These are phyloP conservation scores for Lasioglossum pauxillum DNA, from an alignment of 2,888 invertebrate species.

Conservation along the genomic window DNA sequence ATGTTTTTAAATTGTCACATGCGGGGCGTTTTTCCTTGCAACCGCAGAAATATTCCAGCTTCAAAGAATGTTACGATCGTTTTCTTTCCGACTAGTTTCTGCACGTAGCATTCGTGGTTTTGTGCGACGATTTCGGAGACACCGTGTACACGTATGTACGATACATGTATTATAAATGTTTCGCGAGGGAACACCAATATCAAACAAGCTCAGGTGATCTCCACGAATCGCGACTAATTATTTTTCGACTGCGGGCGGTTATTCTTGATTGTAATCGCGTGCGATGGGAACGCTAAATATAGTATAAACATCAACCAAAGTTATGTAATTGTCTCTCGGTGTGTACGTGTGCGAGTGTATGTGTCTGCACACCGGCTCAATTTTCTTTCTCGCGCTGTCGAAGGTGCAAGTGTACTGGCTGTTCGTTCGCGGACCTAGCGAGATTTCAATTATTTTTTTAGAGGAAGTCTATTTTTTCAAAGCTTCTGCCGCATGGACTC, in stretches of 20 bases:
- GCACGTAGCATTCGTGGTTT: not conserved
- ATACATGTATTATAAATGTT: not conserved
- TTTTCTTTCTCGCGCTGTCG: not conserved
- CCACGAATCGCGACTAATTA: not conserved
- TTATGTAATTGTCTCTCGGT: conserved; percentile 11
- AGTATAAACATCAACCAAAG: conserved; percentile 19
- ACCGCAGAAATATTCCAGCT: not conserved
- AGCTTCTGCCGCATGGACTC: not conserved
- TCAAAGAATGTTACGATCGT: not conserved
- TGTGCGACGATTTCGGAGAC: not conserved
- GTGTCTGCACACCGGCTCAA: not conserved
- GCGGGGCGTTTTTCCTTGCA: no score
- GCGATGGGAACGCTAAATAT: conserved; percentile 3
- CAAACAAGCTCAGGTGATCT: not conserved
- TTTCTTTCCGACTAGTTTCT: not conserved
- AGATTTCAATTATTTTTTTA: not conserved
- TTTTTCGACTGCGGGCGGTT: conserved; percentile 19
- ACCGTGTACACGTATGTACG: not conserved
- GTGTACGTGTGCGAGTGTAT: not conserved
- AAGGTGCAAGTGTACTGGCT: not conserved
- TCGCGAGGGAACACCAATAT: not conserved
- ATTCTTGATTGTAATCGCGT: conserved; percentile 13
- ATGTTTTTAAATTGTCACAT: no score
- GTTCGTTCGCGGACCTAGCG: not conserved
- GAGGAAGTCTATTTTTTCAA: not conserved